phyloP scores from a whole-genome alignment of 2,113 vertebrate species.

The Cyrtonyx montezumae region DNA sequence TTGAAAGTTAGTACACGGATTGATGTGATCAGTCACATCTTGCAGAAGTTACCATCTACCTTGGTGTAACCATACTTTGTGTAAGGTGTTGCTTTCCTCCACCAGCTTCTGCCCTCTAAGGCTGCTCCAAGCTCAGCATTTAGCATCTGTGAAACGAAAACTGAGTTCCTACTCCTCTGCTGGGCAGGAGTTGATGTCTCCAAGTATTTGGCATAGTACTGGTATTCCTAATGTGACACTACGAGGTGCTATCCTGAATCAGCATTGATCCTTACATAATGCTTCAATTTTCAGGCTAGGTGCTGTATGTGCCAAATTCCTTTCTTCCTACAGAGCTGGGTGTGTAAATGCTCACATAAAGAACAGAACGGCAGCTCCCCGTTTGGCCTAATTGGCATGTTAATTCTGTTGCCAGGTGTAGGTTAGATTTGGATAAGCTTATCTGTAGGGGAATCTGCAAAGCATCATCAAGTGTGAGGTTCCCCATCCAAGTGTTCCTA shows the following conservation, averaged over 20 bases:
- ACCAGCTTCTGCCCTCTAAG: slow-evolving; percentile 71
- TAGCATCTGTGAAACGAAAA: slow-evolving; percentile 29
- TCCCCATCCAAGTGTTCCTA: not conserved
- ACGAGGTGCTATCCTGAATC: not conserved
- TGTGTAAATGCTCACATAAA: not conserved
- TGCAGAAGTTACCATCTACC: slow-evolving; percentile 77
- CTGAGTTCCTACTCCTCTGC: slow-evolving; percentile 6
- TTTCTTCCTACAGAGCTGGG: not conserved
- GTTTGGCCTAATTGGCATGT: not conserved
- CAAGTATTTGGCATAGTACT: slow-evolving; percentile 75
- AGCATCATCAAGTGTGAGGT: not conserved
- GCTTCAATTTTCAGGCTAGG: not conserved
- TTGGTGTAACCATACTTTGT: slow-evolving; percentile 71
- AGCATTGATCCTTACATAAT: accelerated
- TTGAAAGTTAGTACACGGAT: not conserved
- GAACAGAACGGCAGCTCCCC: not conserved
- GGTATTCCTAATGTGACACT: not conserved
- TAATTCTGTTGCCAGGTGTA: not conserved
- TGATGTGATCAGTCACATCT: not conserved
- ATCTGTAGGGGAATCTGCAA: not conserved
- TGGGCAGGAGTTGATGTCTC: slow-evolving; percentile 68
- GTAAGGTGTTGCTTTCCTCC: slow-evolving; percentile 73
- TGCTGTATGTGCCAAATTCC: not conserved
- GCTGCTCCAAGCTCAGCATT: slow-evolving; percentile 66
- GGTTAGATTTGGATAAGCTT: no score